These are phyloP conservation scores for Phlogophora meticulosa DNA, from an alignment of 2,888 invertebrate genomes.

Conservation along the genomic window DNA sequence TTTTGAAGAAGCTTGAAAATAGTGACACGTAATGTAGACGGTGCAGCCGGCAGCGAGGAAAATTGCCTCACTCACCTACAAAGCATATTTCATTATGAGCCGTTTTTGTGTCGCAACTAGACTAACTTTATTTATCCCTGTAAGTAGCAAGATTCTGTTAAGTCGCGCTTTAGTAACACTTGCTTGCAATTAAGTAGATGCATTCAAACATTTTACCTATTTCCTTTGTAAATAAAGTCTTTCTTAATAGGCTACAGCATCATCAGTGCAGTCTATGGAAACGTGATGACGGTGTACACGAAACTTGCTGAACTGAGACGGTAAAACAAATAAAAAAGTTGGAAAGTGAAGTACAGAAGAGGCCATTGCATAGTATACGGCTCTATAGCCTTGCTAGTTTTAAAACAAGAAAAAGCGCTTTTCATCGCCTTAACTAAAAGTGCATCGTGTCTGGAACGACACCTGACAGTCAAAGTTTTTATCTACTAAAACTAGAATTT, in stretches of 20 bases:
- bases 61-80: slow-evolving; percentile 62
- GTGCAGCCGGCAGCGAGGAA: slow-evolving; percentile 39
- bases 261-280: too few relatives aligned
- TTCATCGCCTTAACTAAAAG: not conserved
- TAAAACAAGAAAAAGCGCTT: not conserved
- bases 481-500: slow-evolving; percentile 14
- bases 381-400: not conserved
- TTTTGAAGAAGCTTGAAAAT: slow-evolving; percentile 28
- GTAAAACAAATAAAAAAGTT: not conserved
- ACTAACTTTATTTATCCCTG: slow-evolving; percentile 46
- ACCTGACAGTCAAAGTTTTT: slow-evolving; percentile 11
- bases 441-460: not conserved
- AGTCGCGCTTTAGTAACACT: slow-evolving; percentile 29
- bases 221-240: slow-evolving; percentile 10
- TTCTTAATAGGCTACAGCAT: not conserved
- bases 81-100: slow-evolving; percentile 59
- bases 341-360: not conserved
- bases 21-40: slow-evolving; percentile 21
- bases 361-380: too few relatives aligned
- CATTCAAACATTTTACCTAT: slow-evolving; percentile 9
- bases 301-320: not conserved
- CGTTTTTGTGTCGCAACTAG: slow-evolving; percentile 45
- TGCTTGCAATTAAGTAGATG: slow-evolving; percentile 8
- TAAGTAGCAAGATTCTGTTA: slow-evolving; percentile 42
- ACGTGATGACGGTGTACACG: too few relatives aligned